Percentiles rank a stretch among this genome's conserved stretches.
Evolutionary conservation across 2,888 invertebrate species (phyloP).

Genomic region (Ceramica pisi): DNA sequence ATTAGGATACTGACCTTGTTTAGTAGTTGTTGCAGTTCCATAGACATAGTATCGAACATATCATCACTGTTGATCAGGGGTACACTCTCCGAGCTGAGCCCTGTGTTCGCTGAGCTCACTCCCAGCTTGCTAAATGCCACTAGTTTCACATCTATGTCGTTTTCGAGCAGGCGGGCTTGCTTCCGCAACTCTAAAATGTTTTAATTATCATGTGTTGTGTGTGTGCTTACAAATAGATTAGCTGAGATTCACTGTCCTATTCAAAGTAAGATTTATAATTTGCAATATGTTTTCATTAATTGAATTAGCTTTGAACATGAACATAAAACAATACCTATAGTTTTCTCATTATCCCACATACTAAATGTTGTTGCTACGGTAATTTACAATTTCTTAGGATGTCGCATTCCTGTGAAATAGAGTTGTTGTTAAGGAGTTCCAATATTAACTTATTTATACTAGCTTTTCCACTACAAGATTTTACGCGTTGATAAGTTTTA

Average conservation of each 20-base stretch:
- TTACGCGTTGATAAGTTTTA: slow-evolving; percentile 36
- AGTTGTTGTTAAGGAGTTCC: background rate
- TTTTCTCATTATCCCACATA: slow-evolving; percentile 19
- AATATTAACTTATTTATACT: background rate
- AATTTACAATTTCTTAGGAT: slow-evolving; percentile 15
- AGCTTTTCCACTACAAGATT: slow-evolving; percentile 2
- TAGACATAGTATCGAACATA: slow-evolving; percentile 97
- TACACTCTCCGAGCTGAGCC: slow-evolving; percentile 93
- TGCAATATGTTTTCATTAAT: background rate
- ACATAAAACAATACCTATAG: slow-evolving; percentile 17
- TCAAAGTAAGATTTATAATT: background rate
- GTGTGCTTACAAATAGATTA: background rate
- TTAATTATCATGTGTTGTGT: background rate
- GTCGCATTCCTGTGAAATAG: slow-evolving; percentile 17
- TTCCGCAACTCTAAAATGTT: slow-evolving; percentile 94
- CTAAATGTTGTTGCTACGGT: slow-evolving; percentile 1
- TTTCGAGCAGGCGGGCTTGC: slow-evolving; percentile 98
- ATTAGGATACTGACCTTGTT: slow-evolving; percentile 91
- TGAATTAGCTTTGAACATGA: background rate
- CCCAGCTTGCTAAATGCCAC: slow-evolving; percentile 99
- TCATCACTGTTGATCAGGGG: slow-evolving; percentile 97
- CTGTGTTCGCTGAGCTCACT: slow-evolving; percentile 91
- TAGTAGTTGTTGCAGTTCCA: slow-evolving; percentile 97
- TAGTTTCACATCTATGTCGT: slow-evolving; percentile 98
- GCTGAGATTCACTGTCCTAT: background rate